Conservation (phyloP, 2,113 vertebrate species). For the Myrmecobius fasciatus region DNA sequence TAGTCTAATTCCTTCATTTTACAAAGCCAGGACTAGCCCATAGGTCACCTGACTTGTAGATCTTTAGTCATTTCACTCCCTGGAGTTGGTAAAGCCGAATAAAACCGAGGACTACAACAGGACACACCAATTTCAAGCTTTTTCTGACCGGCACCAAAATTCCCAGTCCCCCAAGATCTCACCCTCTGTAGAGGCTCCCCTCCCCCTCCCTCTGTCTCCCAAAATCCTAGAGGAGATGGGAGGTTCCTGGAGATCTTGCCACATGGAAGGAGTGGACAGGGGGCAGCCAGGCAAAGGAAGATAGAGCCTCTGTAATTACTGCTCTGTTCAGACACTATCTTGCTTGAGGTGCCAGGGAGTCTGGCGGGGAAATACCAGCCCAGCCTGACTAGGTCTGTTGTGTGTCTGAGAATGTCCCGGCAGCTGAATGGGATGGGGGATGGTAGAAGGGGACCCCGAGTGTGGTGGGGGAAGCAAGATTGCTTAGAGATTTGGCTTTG, state of each 20-base stretch:
- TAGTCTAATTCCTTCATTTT: not conserved
- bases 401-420: conserved; percentile 62
- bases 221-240: not conserved
- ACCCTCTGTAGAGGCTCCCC: not conserved
- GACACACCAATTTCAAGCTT: not conserved
- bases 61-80: not conserved
- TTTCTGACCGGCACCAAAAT: not conserved
- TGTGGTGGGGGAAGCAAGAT: not conserved
- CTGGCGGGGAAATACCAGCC: conserved; percentile 36
- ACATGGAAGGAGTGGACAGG: not conserved
- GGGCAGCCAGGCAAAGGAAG: not conserved
- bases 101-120: not conserved
- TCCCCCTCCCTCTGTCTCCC: not conserved
- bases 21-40: not conserved
- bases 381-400: conserved; percentile 30
- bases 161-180: not conserved
- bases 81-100: not conserved
- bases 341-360: conserved; percentile 71
- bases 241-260: conserved; percentile 19
- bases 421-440: not conserved
- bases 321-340: conserved; percentile 58
- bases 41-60: not conserved
- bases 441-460: not conserved
- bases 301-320: not conserved
- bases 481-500: not conserved